phyloP scores from a whole-genome alignment of 2,888 invertebrate genomes.

The Shargacucullia verbasci region DNA sequence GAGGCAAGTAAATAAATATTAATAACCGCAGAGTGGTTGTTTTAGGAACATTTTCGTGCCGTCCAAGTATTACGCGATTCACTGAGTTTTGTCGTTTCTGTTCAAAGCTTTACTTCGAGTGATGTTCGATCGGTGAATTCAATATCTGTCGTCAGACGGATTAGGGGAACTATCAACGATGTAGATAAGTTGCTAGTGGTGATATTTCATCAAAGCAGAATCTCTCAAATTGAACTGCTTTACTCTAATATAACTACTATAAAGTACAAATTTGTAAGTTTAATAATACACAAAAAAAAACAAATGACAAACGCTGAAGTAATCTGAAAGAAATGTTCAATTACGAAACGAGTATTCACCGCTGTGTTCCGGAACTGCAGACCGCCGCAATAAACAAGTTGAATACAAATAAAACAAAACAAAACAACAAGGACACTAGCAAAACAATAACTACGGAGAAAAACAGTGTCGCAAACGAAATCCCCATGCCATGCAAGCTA shows the following conservation, averaged over 20 bases:
- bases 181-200: slow-evolving; percentile 20
- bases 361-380: slow-evolving; percentile 63
- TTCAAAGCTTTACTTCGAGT: slow-evolving; percentile 55
- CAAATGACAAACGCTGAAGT: slow-evolving; percentile 21
- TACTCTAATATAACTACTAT: slow-evolving; percentile 2
- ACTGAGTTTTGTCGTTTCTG: slow-evolving; percentile 66
- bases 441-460: slow-evolving; percentile 71
- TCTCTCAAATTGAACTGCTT: no score
- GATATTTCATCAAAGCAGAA: no score
- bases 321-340: slow-evolving; percentile 44
- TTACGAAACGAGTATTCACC: slow-evolving; percentile 49
- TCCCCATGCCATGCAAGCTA: slow-evolving; percentile 84
- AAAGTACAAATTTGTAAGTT: slow-evolving; percentile 7
- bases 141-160: slow-evolving; percentile 60
- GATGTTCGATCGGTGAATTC: slow-evolving; percentile 61
- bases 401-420: slow-evolving; percentile 71
- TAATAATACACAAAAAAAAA: slow-evolving; percentile 13
- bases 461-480: slow-evolving; percentile 74
- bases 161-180: slow-evolving; percentile 41
- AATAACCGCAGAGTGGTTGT: slow-evolving; percentile 67
- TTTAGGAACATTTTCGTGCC: slow-evolving; percentile 70
- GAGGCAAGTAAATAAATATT: slow-evolving; percentile 67
- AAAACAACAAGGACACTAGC: slow-evolving; percentile 77
- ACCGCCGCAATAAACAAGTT: slow-evolving; percentile 67
- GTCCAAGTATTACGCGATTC: slow-evolving; percentile 69